phyloP scores from a whole-genome alignment of 2,113 vertebrate genomes.

The Pica pica region DNA sequence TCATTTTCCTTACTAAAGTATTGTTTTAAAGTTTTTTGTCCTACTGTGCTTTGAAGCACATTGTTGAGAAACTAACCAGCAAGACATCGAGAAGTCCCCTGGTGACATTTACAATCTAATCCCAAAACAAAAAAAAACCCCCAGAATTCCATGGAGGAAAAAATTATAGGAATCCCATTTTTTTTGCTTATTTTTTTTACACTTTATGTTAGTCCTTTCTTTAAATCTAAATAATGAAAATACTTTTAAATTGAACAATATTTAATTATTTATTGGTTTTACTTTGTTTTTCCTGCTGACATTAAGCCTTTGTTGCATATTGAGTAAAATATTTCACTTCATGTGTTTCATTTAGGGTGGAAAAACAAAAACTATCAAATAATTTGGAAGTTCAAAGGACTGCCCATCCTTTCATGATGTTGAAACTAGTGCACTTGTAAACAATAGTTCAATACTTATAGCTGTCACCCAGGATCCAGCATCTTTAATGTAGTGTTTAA shows the following conservation, averaged over 20 bases:
- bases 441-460: background rate
- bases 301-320: background rate
- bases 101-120: background rate
- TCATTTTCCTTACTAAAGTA: conserved; percentile 6
- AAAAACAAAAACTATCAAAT: background rate
- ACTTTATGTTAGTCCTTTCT: background rate
- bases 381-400: background rate
- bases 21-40: background rate
- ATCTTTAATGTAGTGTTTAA: background rate
- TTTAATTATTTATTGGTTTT: background rate
- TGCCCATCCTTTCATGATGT: background rate
- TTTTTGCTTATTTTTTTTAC: background rate
- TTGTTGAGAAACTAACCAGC: background rate
- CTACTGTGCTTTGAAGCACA: background rate
- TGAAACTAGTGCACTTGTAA: background rate
- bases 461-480: background rate
- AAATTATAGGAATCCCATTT: background rate
- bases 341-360: background rate
- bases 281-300: background rate
- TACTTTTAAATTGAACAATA: background rate
- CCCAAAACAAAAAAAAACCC: background rate
- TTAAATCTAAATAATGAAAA: background rate
- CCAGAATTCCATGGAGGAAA: background rate
- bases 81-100: background rate
- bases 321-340: background rate